Percentiles rank a stretch among this genome's conserved stretches.
These are phyloP conservation scores for Bombus waltoni DNA, from an alignment of 1,140 invertebrate species.

Conservation along the genomic window DNA sequence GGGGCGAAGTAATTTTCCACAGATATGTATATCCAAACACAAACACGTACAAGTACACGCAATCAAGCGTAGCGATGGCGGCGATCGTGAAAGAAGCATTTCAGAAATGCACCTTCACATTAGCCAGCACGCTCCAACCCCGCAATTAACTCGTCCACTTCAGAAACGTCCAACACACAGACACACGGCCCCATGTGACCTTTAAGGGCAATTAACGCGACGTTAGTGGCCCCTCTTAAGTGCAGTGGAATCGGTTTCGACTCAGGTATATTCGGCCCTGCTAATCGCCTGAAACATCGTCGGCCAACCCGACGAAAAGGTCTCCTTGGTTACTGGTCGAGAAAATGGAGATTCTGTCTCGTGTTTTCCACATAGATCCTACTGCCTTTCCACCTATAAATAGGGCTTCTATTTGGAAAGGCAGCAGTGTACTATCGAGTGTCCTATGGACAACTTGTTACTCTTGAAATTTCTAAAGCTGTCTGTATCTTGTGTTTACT, in stretches of 20 bases:
- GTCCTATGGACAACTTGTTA: background rate
- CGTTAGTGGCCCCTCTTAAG: constrained; percentile 33
- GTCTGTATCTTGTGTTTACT: too few relatives aligned
- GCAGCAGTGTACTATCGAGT: background rate
- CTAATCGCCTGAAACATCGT: constrained; percentile 21
- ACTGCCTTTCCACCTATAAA: constrained; percentile 29
- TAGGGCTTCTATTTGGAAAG: background rate
- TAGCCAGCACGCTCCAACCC: background rate
- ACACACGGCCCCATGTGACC: background rate
- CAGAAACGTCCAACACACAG: background rate
- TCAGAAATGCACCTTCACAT: constrained; percentile 8
- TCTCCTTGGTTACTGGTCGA: background rate
- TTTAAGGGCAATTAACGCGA: constrained; percentile 42
- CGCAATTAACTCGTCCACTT: constrained; percentile 30
- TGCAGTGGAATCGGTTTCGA: constrained; percentile 43
- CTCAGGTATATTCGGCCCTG: constrained; percentile 1
- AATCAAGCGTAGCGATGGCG: background rate
- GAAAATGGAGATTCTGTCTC: background rate
- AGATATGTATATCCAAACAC: background rate
- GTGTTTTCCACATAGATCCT: background rate
- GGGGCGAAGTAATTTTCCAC: too few relatives aligned
- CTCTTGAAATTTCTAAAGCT: background rate
- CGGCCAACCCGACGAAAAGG: too few relatives aligned
- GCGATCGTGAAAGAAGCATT: constrained; percentile 6
- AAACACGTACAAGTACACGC: background rate